Base-by-base conservation (phyloP, 2,888 invertebrate species). In the Oxyteleia sp. region DNA sequence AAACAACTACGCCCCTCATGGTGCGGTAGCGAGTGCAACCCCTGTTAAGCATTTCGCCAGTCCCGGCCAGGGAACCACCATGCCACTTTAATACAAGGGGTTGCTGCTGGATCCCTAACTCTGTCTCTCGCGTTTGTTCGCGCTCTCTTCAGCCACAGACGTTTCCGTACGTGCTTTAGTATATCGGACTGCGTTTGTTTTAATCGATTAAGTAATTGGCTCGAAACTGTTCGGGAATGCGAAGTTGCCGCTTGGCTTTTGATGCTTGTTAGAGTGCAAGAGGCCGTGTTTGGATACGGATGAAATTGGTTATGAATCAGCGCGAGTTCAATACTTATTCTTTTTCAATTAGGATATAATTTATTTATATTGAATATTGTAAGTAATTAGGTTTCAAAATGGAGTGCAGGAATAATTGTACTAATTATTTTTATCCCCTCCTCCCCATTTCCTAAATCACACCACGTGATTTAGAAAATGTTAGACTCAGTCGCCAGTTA, bases 1-100 rank as follows among this genome's bases (percentile, higher is more conserved):
- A 93, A 92, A 93, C 92, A 92, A 92, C 89, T 90, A 89, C 89
- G 85, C 88, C 89, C 89, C 87, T 85, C 85, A 53, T 51, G 68
- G 66, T 57, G 71, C 64, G 66, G 59, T 29, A 66, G 61, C 53
- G 1, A 20, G 49, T 53, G 63, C 81, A 76, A 63, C 76, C 78
- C 78, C 69, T 82, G 76, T 85, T 75, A 84, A 82, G 79, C 85
- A 82, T 80, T 69, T 72, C 35, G 80, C 78, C 79, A 64, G 51
- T 84, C 84, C 63, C 81, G 43, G 8, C 45, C 53, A 53, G 84
- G 69, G 78, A 81, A 83, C 83, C 76, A 64, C 68, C 82, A 49
- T 64, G 23, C 55, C 76, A 78, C 82, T 82, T 72, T 82, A 64
- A 82, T 74, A 63, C 47, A 47, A 78, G 69, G 51, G 69, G 35